phyloP scores from a whole-genome alignment of 35 echinoderm and acorn worm genomes.

The Anneissia japonica region DNA sequence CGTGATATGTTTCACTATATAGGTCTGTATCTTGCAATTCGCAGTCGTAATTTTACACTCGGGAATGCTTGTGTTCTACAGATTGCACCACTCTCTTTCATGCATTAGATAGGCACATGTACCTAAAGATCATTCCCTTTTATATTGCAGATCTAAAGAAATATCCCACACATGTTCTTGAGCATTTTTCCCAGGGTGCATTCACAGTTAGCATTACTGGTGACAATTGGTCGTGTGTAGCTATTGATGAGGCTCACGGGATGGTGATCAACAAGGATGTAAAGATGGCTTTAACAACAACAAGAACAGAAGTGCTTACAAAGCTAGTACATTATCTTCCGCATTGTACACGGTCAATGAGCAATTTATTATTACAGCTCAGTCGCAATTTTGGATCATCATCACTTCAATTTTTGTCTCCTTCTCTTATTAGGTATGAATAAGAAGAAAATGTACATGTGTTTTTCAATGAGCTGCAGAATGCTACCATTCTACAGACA shows the following conservation, averaged over 20 bases:
- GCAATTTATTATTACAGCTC: background rate
- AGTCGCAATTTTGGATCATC: background rate
- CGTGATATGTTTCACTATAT: background rate
- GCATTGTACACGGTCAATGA: background rate
- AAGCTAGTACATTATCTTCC: slow-evolving; percentile 39
- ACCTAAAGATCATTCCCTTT: slow-evolving; percentile 28
- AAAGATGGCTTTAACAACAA: slow-evolving; percentile 36
- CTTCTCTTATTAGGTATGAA: slow-evolving; percentile 7
- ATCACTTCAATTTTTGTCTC: background rate
- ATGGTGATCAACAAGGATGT: slow-evolving; percentile 59
- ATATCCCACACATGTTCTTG: slow-evolving; percentile 8
- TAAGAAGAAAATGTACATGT: background rate
- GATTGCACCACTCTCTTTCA: slow-evolving; percentile 37
- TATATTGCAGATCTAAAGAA: slow-evolving; percentile 32
- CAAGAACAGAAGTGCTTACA: slow-evolving; percentile 19
- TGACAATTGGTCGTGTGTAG: slow-evolving; percentile 17
- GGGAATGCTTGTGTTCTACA: slow-evolving; percentile 13
- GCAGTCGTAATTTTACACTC: background rate
- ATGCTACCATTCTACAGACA: background rate
- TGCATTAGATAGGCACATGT: slow-evolving; percentile 42
- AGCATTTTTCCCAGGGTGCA: slow-evolving; percentile 14
- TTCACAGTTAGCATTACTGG: slow-evolving; percentile 48
- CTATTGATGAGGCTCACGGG: slow-evolving; percentile 58
- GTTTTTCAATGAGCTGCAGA: background rate
- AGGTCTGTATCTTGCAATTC: slow-evolving; percentile 11